A percentile compares a stretch with the other conserved stretches of the same genome.
Conservation (phyloP, 2,888 invertebrate species). For the Diarsia brunnea region DNA sequence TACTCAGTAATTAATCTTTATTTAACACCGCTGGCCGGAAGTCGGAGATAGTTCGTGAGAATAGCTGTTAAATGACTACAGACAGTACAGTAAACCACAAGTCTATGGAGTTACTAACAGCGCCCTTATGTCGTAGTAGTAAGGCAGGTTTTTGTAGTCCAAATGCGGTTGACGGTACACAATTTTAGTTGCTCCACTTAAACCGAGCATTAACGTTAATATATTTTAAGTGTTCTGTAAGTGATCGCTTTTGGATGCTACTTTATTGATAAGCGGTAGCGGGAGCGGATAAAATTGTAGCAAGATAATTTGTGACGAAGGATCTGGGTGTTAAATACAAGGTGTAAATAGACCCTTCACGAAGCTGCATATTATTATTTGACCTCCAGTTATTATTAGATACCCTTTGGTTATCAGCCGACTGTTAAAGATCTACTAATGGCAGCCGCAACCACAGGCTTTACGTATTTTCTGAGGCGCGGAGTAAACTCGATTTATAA, state of each 20-base stretch:
- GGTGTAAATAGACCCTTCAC: neutral
- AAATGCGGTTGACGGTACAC: constrained; percentile 34
- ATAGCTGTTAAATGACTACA: constrained; percentile 20
- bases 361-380: neutral
- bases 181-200: constrained; percentile 75
- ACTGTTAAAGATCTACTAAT: no score
- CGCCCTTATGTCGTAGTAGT: neutral
- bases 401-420: no score
- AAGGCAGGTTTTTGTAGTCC: neutral
- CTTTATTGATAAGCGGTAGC: constrained; percentile 64
- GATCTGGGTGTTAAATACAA: neutral
- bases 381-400: no score
- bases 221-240: constrained; percentile 78
- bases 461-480: no score
- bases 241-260: constrained; percentile 68
- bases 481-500: no score
- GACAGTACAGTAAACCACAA: constrained; percentile 6
- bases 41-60: constrained; percentile 49
- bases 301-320: neutral
- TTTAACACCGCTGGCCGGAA: constrained; percentile 48
- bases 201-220: constrained; percentile 82
- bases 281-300: constrained; percentile 22
- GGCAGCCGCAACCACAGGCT: no score
- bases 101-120: neutral
- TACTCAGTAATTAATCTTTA: constrained; percentile 55